phyloP scores from a whole-genome alignment of 2,113 vertebrate genomes.

The Marmota monax region DNA sequence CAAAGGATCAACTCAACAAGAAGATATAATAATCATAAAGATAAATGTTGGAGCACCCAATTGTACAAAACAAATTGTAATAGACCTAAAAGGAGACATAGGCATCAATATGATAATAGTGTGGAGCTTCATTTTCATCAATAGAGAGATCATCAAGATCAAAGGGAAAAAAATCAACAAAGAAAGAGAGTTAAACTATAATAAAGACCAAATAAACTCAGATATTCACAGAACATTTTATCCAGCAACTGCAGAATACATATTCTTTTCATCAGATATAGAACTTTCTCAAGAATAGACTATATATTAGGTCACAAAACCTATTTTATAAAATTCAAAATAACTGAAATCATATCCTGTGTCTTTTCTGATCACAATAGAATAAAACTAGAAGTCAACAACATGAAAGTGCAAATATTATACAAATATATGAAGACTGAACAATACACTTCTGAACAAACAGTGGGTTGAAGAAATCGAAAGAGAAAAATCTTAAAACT shows the following conservation, averaged over 20 bases:
- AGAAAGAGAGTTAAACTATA: neutral
- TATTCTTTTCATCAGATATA: neutral
- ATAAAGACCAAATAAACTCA: neutral
- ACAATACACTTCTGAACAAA: neutral
- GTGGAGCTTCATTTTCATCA: neutral
- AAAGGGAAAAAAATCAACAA: neutral
- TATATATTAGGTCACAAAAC: neutral
- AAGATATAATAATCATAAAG: neutral
- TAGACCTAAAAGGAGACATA: neutral
- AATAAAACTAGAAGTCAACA: neutral
- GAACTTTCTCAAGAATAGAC: neutral
- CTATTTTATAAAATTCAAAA: neutral
- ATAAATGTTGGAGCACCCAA: neutral
- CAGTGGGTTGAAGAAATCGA: neutral
- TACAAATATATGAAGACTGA: neutral
- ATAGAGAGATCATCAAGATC: neutral
- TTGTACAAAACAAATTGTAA: neutral
- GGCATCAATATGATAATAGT: neutral
- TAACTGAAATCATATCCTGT: neutral
- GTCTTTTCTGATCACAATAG: neutral
- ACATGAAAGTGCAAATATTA: neutral
- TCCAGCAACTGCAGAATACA: neutral
- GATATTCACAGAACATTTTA: neutral
- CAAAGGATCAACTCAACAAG: neutral
- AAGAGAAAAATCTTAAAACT: neutral